These are phyloP conservation scores for Drosophila peninsularis DNA, from an alignment of 2,888 invertebrate genomes.

Conservation along the genomic window DNA sequence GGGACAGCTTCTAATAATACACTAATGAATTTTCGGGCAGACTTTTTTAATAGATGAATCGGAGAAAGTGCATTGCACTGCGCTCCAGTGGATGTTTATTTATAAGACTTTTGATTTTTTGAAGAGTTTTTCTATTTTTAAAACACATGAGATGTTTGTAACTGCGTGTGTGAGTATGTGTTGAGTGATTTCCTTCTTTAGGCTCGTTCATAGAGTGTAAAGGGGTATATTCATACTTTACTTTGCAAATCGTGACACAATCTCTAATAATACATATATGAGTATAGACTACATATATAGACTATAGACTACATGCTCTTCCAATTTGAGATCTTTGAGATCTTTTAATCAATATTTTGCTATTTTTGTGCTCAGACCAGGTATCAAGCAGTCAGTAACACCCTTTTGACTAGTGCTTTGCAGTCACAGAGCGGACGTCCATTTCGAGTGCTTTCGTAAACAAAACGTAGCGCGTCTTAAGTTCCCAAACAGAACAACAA, in stretches of 20 bases:
- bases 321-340: no score
- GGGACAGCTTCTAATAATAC: conserved; percentile 47
- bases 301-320: no score
- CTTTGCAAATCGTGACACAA: background rate
- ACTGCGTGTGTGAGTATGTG: conserved; percentile 39
- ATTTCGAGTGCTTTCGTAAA: conserved; percentile 38
- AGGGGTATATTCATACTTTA: background rate
- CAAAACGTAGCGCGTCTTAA: conserved; percentile 25
- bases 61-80: conserved; percentile 68
- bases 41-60: conserved; percentile 6
- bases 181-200: conserved; percentile 26
- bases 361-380: background rate
- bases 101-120: conserved; percentile 40
- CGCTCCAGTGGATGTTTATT: conserved; percentile 39
- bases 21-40: conserved; percentile 35
- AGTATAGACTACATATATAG: no score
- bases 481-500: conserved; percentile 8
- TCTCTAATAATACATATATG: background rate
- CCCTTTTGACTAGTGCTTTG: conserved; percentile 4
- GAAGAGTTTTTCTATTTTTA: conserved; percentile 66
- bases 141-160: no score
- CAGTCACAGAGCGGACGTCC: conserved; percentile 25
- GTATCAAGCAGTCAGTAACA: background rate
- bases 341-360: background rate
- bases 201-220: background rate